phyloP scores from a whole-genome alignment of 2,113 vertebrate species.

The Anolis carolinensis region DNA sequence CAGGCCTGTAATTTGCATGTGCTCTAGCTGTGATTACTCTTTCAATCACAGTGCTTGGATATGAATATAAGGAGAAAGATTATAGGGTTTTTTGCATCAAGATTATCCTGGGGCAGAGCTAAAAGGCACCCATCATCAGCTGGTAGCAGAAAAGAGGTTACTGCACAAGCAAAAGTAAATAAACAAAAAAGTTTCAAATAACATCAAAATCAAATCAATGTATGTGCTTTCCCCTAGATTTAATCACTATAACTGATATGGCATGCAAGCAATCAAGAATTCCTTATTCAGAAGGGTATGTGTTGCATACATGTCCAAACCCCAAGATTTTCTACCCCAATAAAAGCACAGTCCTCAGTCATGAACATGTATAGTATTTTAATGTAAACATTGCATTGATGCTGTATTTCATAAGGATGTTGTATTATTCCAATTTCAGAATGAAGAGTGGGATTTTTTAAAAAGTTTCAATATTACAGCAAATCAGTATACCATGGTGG shows the following conservation, averaged over 20 bases:
- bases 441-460: background rate
- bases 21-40: constrained; percentile 3
- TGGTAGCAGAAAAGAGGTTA: constrained; percentile 15
- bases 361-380: background rate
- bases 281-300: background rate
- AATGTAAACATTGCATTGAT: background rate
- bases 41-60: constrained; percentile 13
- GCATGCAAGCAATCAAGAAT: background rate
- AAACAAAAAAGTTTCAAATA: constrained; percentile 22
- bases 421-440: background rate
- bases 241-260: background rate
- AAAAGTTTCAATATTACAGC: background rate
- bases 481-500: background rate
- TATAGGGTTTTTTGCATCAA: constrained; percentile 16
- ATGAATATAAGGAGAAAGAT: constrained; percentile 23
- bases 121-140: constrained; percentile 12
- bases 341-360: background rate
- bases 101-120: constrained; percentile 17
- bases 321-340: background rate
- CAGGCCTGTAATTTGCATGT: constrained; percentile 30
- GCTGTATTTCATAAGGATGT: background rate
- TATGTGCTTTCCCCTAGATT: background rate
- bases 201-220: constrained; percentile 18
- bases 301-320: background rate
- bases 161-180: constrained; percentile 11